Evolutionary conservation across 2,113 vertebrate genomes (phyloP).

Genomic region (Seriola rivoliana): DNA sequence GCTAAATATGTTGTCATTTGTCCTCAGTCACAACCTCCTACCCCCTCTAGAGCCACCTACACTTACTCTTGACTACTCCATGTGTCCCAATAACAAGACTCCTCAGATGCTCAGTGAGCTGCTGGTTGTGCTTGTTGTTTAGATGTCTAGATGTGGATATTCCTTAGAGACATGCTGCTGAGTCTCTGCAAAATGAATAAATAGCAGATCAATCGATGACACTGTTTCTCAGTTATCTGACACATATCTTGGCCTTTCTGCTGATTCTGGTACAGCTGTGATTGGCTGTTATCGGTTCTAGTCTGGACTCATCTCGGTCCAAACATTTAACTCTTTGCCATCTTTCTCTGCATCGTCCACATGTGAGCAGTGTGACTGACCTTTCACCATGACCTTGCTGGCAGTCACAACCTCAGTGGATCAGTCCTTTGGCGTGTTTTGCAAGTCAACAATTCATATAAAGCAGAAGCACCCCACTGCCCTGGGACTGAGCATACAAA

Average conservation of each 20-base stretch:
- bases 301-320: background rate
- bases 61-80: background rate
- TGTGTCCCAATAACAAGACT: background rate
- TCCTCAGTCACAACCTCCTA: background rate
- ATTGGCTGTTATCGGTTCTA: too few relatives aligned
- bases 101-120: too few relatives aligned
- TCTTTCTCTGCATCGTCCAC: background rate
- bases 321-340: background rate
- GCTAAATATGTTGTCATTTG: slow-evolving; percentile 30
- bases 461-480: slow-evolving; percentile 50
- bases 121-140: too few relatives aligned
- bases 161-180: too few relatives aligned
- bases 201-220: too few relatives aligned
- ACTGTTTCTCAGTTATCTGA: too few relatives aligned
- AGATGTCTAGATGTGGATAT: too few relatives aligned
- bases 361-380: slow-evolving; percentile 16
- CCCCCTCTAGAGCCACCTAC: background rate
- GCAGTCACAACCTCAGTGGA: slow-evolving; percentile 23
- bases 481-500: slow-evolving; percentile 49
- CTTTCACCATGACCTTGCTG: slow-evolving; percentile 58
- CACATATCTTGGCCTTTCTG: too few relatives aligned
- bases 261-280: too few relatives aligned
- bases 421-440: slow-evolving; percentile 44
- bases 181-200: too few relatives aligned
- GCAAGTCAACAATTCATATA: slow-evolving; percentile 65